phyloP scores from a whole-genome alignment of 2,888 invertebrate species.

The Sphaeridia pumilis region DNA sequence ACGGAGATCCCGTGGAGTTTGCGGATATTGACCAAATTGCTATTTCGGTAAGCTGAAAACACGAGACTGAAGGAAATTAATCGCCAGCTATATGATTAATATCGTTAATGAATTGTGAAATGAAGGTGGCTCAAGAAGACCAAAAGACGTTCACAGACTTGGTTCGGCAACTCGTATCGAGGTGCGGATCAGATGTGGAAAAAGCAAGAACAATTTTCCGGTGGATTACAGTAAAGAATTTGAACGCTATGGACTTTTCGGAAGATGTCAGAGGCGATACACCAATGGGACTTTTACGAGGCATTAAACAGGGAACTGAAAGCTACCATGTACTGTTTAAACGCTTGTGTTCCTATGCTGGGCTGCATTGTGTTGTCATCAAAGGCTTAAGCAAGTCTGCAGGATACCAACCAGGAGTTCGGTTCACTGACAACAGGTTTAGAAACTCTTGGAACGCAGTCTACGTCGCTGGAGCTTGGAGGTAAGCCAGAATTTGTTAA shows the following conservation, averaged over 20 bases:
- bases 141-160: constrained; percentile 96
- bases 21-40: constrained; percentile 91
- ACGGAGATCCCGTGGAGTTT: constrained; percentile 86
- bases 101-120: constrained; percentile 2
- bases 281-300: constrained; percentile 67
- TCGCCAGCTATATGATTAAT: neutral
- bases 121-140: constrained; percentile 87
- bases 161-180: constrained; percentile 80
- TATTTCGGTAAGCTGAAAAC: constrained; percentile 57
- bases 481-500: constrained; percentile 42
- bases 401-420: constrained; percentile 92
- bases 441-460: constrained; percentile 99
- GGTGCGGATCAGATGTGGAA: constrained; percentile 91
- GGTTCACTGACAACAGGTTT: constrained; percentile 87
- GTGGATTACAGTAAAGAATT: constrained; percentile 98
- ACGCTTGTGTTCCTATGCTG: constrained; percentile 70
- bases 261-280: constrained; percentile 78
- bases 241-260: constrained; percentile 95
- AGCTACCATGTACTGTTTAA: constrained; percentile 98
- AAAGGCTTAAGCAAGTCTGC: constrained; percentile 99
- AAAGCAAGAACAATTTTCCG: constrained; percentile 95
- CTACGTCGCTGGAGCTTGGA: constrained; percentile 96
- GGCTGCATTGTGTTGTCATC: constrained; percentile 95
- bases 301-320: constrained; percentile 97
- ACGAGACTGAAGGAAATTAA: too few relatives aligned